phyloP scores from a whole-genome alignment of 2,888 invertebrate genomes.

The Stegana nigrithorax region DNA sequence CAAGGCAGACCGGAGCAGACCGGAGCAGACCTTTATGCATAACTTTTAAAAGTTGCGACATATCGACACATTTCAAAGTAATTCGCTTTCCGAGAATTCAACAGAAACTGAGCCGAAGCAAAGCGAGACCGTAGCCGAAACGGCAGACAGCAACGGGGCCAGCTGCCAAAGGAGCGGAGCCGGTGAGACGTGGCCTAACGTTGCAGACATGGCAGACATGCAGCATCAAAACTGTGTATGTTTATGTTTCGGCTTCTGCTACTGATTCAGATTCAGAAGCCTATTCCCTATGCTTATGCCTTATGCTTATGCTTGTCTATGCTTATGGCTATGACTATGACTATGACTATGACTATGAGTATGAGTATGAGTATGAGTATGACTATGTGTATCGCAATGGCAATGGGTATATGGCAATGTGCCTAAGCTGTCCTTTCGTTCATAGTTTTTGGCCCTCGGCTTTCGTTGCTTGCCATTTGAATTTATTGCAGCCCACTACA shows the following conservation, averaged over 20 bases:
- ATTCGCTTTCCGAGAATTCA: constrained; percentile 65
- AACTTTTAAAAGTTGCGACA: constrained; percentile 65
- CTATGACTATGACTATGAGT: too few relatives aligned
- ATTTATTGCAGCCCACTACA: constrained; percentile 62
- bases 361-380: too few relatives aligned
- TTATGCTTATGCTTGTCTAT: too few relatives aligned
- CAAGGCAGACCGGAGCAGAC: constrained; percentile 31
- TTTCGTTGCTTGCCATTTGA: constrained; percentile 63
- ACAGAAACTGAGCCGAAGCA: constrained; percentile 39
- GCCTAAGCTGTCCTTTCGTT: too few relatives aligned
- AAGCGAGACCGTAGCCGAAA: constrained; percentile 30
- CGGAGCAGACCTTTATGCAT: constrained; percentile 57
- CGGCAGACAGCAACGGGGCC: constrained; percentile 34
- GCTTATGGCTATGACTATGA: too few relatives aligned
- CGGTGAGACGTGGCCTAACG: too few relatives aligned
- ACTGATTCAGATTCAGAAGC: constrained; percentile 42
- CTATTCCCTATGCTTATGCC: background rate
- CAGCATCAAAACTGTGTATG: background rate
- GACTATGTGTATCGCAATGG: too few relatives aligned
- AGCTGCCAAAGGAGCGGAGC: too few relatives aligned
- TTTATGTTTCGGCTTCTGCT: constrained; percentile 3
- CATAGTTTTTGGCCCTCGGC: too few relatives aligned
- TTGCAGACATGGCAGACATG: background rate
- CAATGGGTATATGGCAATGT: constrained; percentile 27
- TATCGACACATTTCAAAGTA: constrained; percentile 68